Conservation (phyloP, 2,113 vertebrate genomes). For the Vulpes ferrilata region DNA sequence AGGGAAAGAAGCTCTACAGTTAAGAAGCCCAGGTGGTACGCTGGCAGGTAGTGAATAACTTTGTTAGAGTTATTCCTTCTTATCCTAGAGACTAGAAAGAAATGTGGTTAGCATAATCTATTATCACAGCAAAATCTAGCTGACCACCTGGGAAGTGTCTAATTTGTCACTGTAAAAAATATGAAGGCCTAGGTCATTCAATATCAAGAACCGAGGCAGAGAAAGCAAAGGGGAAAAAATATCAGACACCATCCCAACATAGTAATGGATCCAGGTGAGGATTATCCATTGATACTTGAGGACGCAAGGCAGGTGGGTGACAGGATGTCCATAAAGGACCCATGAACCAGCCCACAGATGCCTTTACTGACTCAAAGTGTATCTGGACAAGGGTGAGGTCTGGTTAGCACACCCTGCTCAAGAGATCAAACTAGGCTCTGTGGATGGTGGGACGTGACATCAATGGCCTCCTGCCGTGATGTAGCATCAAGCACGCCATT, state of each 20-base stretch:
- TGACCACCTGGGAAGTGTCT: background rate
- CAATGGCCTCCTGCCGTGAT: background rate
- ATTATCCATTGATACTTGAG: background rate
- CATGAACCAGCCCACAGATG: background rate
- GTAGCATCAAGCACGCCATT: background rate
- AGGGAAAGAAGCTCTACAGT: background rate
- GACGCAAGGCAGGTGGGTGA: background rate
- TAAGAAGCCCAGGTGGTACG: background rate
- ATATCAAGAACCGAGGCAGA: background rate
- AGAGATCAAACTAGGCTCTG: background rate
- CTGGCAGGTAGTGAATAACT: background rate
- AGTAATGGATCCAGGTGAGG: background rate
- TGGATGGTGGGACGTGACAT: background rate
- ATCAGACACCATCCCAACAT: background rate
- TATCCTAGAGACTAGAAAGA: conserved; percentile 6
- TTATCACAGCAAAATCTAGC: conserved; percentile 30
- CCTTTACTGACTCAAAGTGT: background rate
- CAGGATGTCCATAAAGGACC: background rate
- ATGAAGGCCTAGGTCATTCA: background rate
- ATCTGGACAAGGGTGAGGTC: background rate
- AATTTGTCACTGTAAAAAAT: background rate
- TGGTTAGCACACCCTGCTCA: background rate
- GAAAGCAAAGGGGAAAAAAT: background rate
- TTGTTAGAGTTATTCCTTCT: background rate
- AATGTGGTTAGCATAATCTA: background rate